Base-by-base conservation (phyloP, 1,140 invertebrate species). In the Fopius arisanus region DNA sequence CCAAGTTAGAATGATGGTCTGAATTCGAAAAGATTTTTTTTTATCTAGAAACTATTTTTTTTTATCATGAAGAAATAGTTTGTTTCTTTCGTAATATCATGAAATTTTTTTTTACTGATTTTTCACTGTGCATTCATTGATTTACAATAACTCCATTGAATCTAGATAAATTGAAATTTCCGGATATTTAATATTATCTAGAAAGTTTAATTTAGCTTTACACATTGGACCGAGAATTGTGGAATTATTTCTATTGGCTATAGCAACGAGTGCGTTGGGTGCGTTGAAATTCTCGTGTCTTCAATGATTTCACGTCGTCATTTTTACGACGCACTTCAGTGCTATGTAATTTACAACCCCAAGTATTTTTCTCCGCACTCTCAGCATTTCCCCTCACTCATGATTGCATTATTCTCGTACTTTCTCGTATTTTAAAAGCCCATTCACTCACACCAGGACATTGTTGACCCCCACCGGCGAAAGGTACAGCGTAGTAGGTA, bases 401-500 rank as follows among this genome's bases (percentile, higher is more conserved):
- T 31, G 28, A 31, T 31, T 70, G 28, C 26, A 54, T 59, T 33
- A 28, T 9, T 48, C 10, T 16, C 23, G 29, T 54, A 19, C 43
- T 6, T 62, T 48, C 9, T 62, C 21, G 7, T 21, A 29, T 3
- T 65, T 31, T 33, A 5, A 37, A 29, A 65, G 28, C 14, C 26
- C 48, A 70, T 26, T 26, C 12, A 3, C 37, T 31, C 21, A 62
- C 40, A 33, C 14, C 28, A 51, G 16, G n/a, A 40, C 21, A 29
- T 21, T 9, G 14, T 21, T 37, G 26, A 78, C 70, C 77, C 80
- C 82, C 84, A 82, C 79, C 83, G 84, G 84, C 83, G 83, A 87
- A 88, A 88, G 87, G 87, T 88, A 88, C 87, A 87, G 85, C 86
- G 87, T 88, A 88, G 86, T 77, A 77, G 69, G 72, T 88, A 88